Evolutionary conservation across 2,797 vertebrate species (phyloP), one percentile per base, ranked within the genome.

Genomic region (Okamejei kenojei): DNA sequence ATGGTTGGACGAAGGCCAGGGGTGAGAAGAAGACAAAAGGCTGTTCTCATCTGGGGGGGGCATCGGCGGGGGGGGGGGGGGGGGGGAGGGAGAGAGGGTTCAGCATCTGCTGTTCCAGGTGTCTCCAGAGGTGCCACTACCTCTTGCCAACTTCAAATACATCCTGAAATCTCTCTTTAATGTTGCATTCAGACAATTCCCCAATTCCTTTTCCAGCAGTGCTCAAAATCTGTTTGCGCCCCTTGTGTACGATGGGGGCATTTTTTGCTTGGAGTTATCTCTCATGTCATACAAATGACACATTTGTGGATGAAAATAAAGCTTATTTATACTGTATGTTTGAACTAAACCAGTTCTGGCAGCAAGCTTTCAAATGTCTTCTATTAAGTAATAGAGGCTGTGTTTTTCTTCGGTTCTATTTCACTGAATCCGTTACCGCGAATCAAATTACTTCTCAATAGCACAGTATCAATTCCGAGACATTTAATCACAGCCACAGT

Each of bases 271-370:
- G 7, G 21, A 8, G 38, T 26, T 1, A 8, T 54, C 23, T 81
- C 79, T 81, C 1, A 7, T 65, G 26, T 32, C 29, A 88, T 32
- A 63, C 26, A 88, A 86, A 86, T 65, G 63, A n/a, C 61, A 32
- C 61, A 63, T 88, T n/a, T 63, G 9, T 58, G 65, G 13, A 65
- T 63, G 4, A 19, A 65, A 88, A 88, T 68, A 63, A 65, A 32
- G 61, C n/a, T 88, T 88, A 88, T 88, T 88, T 11, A n/a, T 29
- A 68, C 11, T 32, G n/a, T 10, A 17, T 84, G 61, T 65, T 88
- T 88, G 84, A 88, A 88, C 58, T 58, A 88, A 68, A 65, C 61
- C 61, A 35, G n/a, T 65, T 65, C n/a, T 88, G 58, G 84, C 84
- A 88, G n/a, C 84, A 32, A n/a, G n/a, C 29, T 88, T 63, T 65